phyloP scores from a whole-genome alignment of 1,140 invertebrate species.

The Calosoma granatense region DNA sequence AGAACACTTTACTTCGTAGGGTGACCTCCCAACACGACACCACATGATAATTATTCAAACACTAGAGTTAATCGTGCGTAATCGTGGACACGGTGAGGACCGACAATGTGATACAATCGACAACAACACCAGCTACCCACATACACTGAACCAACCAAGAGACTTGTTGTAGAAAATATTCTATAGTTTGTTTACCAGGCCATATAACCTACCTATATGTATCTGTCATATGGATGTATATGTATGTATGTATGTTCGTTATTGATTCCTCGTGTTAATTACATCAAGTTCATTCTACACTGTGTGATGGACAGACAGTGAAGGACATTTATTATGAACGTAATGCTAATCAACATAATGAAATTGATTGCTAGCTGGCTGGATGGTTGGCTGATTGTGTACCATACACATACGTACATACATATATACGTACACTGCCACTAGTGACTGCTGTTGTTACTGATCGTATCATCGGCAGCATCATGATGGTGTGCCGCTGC shows the following conservation, averaged over 20 bases:
- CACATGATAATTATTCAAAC: slow-evolving; percentile 5
- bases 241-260: not conserved
- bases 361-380: not conserved
- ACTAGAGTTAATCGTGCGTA: not conserved
- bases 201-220: not conserved
- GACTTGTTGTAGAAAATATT: too few species aligned
- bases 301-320: too few species aligned
- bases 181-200: too few species aligned
- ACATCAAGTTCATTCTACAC: too few species aligned
- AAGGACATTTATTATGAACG: not conserved
- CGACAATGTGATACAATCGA: not conserved
- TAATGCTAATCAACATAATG: not conserved
- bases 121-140: not conserved
- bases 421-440: not conserved
- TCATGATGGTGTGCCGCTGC: not conserved
- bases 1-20: not conserved
- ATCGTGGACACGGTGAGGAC: not conserved
- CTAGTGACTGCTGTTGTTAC: not conserved
- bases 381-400: not conserved
- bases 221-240: not conserved
- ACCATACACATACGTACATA: not conserved
- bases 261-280: not conserved
- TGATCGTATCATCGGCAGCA: not conserved
- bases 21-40: slow-evolving; percentile 9
- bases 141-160: too few species aligned